A percentile compares a stretch with the other conserved stretches of the same genome.
Conservation (phyloP, 1,140 invertebrate genomes). For the Metopolophium dirhodum region DNA sequence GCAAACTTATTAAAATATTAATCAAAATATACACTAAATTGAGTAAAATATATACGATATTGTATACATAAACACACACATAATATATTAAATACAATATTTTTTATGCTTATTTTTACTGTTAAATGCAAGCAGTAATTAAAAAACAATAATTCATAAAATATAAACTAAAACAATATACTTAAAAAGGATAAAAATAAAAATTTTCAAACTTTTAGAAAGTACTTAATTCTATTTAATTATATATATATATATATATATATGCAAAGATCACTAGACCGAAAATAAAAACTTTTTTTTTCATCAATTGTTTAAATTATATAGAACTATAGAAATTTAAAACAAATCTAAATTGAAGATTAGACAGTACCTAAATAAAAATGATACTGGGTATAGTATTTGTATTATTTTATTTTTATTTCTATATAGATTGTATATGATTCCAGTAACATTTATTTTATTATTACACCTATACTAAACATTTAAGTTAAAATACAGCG, state of each 20-base stretch:
- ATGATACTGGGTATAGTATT: neutral
- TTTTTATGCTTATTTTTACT: neutral
- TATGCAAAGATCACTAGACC: too few species aligned
- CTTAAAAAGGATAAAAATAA: too few species aligned
- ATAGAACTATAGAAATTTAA: neutral
- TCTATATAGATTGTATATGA: neutral
- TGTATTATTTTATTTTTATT: neutral
- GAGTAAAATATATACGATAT: neutral
- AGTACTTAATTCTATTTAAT: too few species aligned
- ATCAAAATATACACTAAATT: neutral
- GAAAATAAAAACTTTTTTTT: too few species aligned
- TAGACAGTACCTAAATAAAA: neutral
- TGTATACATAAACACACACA: neutral
- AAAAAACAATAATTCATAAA: too few species aligned
- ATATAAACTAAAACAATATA: too few species aligned
- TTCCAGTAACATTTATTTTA: neutral
- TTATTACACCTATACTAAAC: neutral
- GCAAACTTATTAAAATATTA: neutral
- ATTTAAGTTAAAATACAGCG: neutral
- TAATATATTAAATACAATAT: too few species aligned
- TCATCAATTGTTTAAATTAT: too few species aligned
- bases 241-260: too few species aligned
- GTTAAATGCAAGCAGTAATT: neutral
- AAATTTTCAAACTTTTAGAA: too few species aligned
- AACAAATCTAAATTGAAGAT: neutral